Evolutionary conservation across 53 echinoderm and acorn worm genomes (phyloP), one percentile per base, ranked within the genome.

Genomic region (Echinometra lucunter): DNA sequence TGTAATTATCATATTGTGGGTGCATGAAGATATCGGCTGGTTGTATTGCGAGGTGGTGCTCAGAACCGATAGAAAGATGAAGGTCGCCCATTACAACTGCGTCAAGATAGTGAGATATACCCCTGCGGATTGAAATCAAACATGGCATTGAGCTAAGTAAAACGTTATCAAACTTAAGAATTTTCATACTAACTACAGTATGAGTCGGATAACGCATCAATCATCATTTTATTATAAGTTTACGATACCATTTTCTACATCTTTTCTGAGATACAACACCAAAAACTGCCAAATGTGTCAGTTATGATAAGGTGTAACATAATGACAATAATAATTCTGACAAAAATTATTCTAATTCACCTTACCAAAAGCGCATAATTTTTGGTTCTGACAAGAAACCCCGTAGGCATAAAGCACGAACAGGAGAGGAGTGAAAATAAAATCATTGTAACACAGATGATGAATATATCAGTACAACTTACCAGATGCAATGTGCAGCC

Each of bases 401-500:
- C n/a, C n/a, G n/a, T n/a, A n/a, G n/a, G 53, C 53, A 53, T 53
- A 53, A 53, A 53, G 53, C 53, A 53, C 8, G 11, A 63, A 16
- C 63, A 23, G 63, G 63, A 63, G 23, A 8, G 11, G 19, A 63
- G 19, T 0, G 16, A 63, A 23, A 1, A 9, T 63, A 49, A 53
- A 53, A 53, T 53, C 53, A 53, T 53, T 53, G 53, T 53, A 53
- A 53, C 13, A 53, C 0, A 53, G 8, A 53, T 63, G 63, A 63
- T 0, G 4, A 63, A 15, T 89, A 57, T 32, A 56, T 6, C 7
- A 12, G 6, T 35, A 90, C 49, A 37, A 56, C 92, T 55, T 55
- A 92, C 83, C 53, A 57, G 57, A 95, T 8, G 55, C 95, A 95
- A 45, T 95, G 95, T 16, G 95, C 95, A 16, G 95, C 95, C 6